phyloP scores from a whole-genome alignment of 2,888 invertebrate species.

The Diplazon laetatorius region DNA sequence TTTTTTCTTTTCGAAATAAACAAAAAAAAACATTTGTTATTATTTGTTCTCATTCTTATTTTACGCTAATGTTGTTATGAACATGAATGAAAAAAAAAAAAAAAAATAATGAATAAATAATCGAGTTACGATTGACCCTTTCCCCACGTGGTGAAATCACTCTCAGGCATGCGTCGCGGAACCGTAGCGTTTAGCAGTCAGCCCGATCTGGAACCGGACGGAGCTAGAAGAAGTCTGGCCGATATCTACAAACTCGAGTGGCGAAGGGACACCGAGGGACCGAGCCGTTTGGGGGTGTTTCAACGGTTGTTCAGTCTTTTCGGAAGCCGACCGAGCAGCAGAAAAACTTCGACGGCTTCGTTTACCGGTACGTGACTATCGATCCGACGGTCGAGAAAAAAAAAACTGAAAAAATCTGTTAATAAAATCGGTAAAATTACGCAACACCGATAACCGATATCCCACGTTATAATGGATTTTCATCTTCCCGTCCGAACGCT shows the following conservation, averaged over 20 bases:
- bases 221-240: conserved; percentile 77
- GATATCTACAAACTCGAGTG: conserved; percentile 79
- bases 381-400: neutral
- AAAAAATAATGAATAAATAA: conserved; percentile 29
- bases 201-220: conserved; percentile 78
- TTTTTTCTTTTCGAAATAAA: conserved; percentile 20
- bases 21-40: too few relatives aligned
- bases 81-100: conserved; percentile 31
- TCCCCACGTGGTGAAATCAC: conserved; percentile 65
- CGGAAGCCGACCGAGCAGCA: conserved; percentile 86
- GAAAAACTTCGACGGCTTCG: conserved; percentile 87
- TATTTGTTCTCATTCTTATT: too few relatives aligned
- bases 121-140: conserved; percentile 39
- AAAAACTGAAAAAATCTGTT: too few relatives aligned
- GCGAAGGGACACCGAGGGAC: conserved; percentile 78
- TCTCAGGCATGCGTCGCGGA: conserved; percentile 81
- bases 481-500: too few relatives aligned
- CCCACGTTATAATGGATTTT: too few relatives aligned
- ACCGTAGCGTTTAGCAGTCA: conserved; percentile 82
- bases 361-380: conserved; percentile 82
- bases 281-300: conserved; percentile 79
- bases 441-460: too few relatives aligned
- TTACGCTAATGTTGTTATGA: conserved; percentile 37
- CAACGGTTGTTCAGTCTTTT: conserved; percentile 84
- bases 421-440: too few relatives aligned